phyloP scores from a whole-genome alignment of 2,797 vertebrate species.

The Hybognathus amarus region DNA sequence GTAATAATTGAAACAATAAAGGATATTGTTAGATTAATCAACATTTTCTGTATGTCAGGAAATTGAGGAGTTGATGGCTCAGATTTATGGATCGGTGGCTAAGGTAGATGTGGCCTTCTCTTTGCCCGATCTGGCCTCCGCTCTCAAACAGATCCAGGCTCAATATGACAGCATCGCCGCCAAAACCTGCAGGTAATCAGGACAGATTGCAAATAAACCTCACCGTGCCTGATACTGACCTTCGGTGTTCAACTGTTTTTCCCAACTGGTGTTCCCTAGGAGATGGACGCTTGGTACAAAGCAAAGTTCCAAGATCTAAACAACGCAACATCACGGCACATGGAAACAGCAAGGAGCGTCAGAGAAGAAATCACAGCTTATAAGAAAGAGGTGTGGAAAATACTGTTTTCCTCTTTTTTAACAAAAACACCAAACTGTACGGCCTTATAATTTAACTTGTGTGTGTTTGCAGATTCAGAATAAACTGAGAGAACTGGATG shows the following conservation, averaged over 20 bases:
- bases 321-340: conserved; percentile 75
- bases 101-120: conserved; percentile 76
- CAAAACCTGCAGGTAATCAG: conserved; percentile 85
- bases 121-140: conserved; percentile 81
- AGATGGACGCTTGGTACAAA: conserved; percentile 81
- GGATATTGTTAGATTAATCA: background rate
- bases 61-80: conserved; percentile 82
- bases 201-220: background rate
- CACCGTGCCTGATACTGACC: background rate
- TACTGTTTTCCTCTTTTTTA: background rate
- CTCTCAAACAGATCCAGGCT: conserved; percentile 83
- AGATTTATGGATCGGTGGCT: conserved; percentile 73
- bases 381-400: conserved; percentile 81
- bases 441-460: background rate
- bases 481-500: conserved; percentile 76
- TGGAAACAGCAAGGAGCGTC: conserved; percentile 75
- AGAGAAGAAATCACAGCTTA: conserved; percentile 73
- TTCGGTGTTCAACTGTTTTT: background rate
- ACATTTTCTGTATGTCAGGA: conserved; percentile 67
- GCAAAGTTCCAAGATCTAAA: conserved; percentile 83
- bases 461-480: conserved; percentile 71
- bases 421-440: background rate
- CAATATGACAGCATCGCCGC: conserved; percentile 85
- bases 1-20: background rate
- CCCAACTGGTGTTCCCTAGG: conserved; percentile 62